Evolutionary conservation across 2,113 vertebrate genomes (phyloP), one percentile per base, ranked within the genome.

Genomic region (Podarcis raffonei): DNA sequence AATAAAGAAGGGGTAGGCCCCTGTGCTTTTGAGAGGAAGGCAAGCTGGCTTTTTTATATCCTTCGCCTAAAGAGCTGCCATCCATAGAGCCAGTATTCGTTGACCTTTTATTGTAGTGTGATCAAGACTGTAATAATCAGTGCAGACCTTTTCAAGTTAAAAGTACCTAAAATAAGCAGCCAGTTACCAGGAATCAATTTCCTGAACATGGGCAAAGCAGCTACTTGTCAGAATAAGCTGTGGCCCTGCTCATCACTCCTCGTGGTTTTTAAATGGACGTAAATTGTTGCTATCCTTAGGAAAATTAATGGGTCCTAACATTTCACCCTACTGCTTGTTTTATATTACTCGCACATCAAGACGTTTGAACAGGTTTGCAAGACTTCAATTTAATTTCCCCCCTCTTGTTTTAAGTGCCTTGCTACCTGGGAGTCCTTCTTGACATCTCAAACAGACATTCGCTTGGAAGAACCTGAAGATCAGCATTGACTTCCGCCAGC

Each of bases 371-470:
- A 32, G 27, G 25, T 57, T 87, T 87, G 15, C 7, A 48, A 53
- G 65, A 59, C 2, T 42, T 88, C 23, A 75, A 82, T 11, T 68
- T 74, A 23, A 66, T 22, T 12, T 53, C 30, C 20, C n/a, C 32
- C 25, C 2, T 74, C 90, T 81, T 81, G 95, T 74, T 96, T 96
- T 59, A 95, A 99, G 99, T 99, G 98, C 95, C 98, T 99, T 96
- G 98, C 98, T 23, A 98, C 97, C 16, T 99, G 99, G 99, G 98
- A 99, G 92, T 97, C 98, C 13, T 99, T 99, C 95, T 96, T 99
- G 42, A 91, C 98, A 89, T 97, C 98, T 95, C 98, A 99, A 94
- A 97, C 87, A 27, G 97, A 97, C 30, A 92, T 96, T 86, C 89
- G 81, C 0, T 87, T 96, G 90, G 97, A 97, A 92, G 92, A 93